Evolutionary conservation across 2,113 vertebrate species (phyloP), one percentile per base, ranked within the genome.

Genomic region (Gymnarchus niloticus): DNA sequence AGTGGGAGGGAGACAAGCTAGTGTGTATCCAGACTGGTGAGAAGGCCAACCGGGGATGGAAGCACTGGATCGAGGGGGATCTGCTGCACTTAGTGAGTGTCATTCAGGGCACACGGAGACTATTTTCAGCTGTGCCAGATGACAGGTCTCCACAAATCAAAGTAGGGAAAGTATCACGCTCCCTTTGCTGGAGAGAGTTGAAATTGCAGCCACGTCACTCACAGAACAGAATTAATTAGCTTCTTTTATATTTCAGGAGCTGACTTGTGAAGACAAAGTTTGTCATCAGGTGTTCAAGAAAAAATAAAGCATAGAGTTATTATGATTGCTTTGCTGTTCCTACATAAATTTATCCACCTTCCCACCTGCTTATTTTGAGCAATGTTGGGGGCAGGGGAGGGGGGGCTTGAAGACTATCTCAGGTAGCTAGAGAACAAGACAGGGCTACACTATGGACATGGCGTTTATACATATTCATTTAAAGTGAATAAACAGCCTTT

Each of bases 31-130:
- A 99, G 92, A 98, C 97, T 65, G 98, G 98, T 0, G 98, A 99
- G 86, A 99, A 99, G 89, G 92, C 94, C 7, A 99, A 99, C 81
- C 95, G 98, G 0, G 97, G 98, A 86, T 99, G 98, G 98, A 97
- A 87, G 87, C 96, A 98, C 0, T 99, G 98, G 98, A 94, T 99
- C 3, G 97, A 98, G 87, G 98, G 95, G 83, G 96, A 96, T 87
- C 78, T 95, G 85, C 92, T 99, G 33, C 91, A 98, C 86, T 87
- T 96, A 95, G 98, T 99, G 94, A 96, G 96, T 86, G 41, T 84
- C 1, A 49, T 25, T 83, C 81, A 56, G 73, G 81, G 6, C 12
- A 56, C 76, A 52, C n/a, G 48, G 48, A 25, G 1, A 33, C 76
- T 33, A 37, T 44, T 41, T 76, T 83, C 2, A 6, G 4, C 52